Percentiles rank a stretch among this genome's conserved stretches.
These are phyloP conservation scores for Prionace glauca DNA, from an alignment of 2,797 vertebrate species.

Conservation along the genomic window DNA sequence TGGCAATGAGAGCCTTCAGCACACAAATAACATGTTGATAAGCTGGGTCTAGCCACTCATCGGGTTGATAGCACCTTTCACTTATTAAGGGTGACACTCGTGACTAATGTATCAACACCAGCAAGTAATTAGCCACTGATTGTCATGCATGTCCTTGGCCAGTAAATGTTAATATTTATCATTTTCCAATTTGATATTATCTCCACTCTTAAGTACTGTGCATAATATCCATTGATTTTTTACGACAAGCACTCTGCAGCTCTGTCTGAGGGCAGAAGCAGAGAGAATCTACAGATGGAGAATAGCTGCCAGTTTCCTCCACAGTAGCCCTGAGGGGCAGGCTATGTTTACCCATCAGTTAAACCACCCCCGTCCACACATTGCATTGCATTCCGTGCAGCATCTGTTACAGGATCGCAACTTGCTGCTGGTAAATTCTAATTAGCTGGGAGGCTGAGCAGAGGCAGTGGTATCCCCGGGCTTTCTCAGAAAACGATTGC, in stretches of 20 bases:
- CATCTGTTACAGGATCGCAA: not conserved
- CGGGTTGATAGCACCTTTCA: not conserved
- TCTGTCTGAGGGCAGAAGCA: not conserved
- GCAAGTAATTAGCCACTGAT: not conserved
- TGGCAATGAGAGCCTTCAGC: not conserved
- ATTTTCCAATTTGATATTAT: not conserved
- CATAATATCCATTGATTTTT: not conserved
- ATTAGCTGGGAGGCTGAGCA: not conserved
- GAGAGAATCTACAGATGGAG: not conserved
- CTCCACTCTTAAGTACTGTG: not conserved
- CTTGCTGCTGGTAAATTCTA: not conserved
- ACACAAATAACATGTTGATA: not conserved
- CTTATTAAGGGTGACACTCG: not conserved
- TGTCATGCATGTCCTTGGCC: too few relatives aligned
- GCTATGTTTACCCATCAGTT: not conserved
- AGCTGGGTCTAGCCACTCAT: too few relatives aligned
- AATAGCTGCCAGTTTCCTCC: not conserved
- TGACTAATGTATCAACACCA: not conserved
- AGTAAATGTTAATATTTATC: not conserved
- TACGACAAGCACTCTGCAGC: not conserved
- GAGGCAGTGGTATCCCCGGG: not conserved
- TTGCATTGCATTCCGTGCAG: not conserved
- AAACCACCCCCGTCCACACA: not conserved
- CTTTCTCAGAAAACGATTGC: not conserved
- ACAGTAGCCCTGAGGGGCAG: conserved; percentile 8